phyloP scores from a whole-genome alignment of 2,797 vertebrate genomes.

The Petrocephalus schoutedeni region DNA sequence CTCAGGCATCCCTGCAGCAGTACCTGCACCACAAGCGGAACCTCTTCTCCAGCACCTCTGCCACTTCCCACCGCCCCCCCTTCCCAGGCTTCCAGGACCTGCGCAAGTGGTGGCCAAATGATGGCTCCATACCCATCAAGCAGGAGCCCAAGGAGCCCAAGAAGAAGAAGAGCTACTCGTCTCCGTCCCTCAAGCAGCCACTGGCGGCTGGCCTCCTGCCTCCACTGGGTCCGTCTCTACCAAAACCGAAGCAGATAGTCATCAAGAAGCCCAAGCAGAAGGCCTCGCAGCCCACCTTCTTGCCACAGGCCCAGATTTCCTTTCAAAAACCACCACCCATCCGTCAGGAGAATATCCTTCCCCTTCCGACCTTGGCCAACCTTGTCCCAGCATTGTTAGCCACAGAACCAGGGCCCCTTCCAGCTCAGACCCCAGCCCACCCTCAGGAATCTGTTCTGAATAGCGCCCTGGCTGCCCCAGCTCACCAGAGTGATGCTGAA shows the following conservation, averaged over 20 bases:
- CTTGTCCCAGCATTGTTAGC: slow-evolving; percentile 55
- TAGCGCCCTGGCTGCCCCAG: slow-evolving; percentile 50
- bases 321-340: slow-evolving; percentile 56
- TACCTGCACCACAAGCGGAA: slow-evolving; percentile 93
- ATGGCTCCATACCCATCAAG: slow-evolving; percentile 55
- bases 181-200: slow-evolving; percentile 59
- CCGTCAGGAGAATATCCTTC: slow-evolving; percentile 45
- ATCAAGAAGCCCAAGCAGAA: slow-evolving; percentile 88
- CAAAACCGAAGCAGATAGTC: slow-evolving; percentile 79
- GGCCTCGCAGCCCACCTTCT: slow-evolving; percentile 80
- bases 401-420: slow-evolving; percentile 56
- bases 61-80: slow-evolving; percentile 39
- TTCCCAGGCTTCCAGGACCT: slow-evolving; percentile 60
- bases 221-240: slow-evolving; percentile 48
- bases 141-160: slow-evolving; percentile 77
- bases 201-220: slow-evolving; percentile 47
- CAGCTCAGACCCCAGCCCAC: slow-evolving; percentile 59
- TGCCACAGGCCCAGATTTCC: slow-evolving; percentile 77
- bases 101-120: slow-evolving; percentile 75
- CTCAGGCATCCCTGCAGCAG: slow-evolving; percentile 90
- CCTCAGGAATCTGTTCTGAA: slow-evolving; percentile 84
- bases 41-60: slow-evolving; percentile 75
- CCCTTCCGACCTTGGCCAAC: slow-evolving; percentile 29
- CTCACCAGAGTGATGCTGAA: slow-evolving; percentile 47
- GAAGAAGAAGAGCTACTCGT: slow-evolving; percentile 77